A percentile compares a stretch with the other conserved stretches of the same genome.
phyloP scores from a whole-genome alignment of 2,113 vertebrate genomes.

The Dipodomys merriami region DNA sequence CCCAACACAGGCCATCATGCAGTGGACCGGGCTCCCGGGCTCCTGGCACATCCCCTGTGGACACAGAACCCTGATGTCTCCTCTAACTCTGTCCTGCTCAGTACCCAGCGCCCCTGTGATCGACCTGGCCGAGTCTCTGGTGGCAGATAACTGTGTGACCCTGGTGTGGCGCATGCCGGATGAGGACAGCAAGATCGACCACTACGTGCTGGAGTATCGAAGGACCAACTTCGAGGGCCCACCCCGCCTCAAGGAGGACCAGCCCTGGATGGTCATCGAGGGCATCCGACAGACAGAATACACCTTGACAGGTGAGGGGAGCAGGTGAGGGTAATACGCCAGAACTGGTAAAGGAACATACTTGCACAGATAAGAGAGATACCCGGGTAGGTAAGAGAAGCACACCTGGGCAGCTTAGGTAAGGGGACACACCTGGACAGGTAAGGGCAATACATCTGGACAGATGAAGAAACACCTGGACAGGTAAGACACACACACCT shows the following conservation, averaged over 20 bases:
- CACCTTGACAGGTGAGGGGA: constrained; percentile 89
- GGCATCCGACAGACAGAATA: constrained; percentile 91
- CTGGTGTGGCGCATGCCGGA: constrained; percentile 92
- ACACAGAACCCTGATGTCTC: too few species aligned
- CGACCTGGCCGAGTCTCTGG: constrained; percentile 91
- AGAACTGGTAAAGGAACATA: too few species aligned
- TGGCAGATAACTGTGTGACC: constrained; percentile 94
- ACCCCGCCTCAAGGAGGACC: constrained; percentile 93
- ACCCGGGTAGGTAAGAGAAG: too few species aligned
- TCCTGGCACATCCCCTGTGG: too few species aligned
- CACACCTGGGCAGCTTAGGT: too few species aligned
- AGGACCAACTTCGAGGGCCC: constrained; percentile 95
- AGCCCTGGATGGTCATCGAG: constrained; percentile 98
- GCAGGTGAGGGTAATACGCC: background rate
- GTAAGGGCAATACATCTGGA: too few species aligned
- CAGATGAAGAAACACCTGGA: background rate
- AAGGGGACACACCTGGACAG: background rate
- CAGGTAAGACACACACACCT: background rate
- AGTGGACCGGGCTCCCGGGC: too few species aligned
- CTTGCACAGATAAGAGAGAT: too few species aligned
- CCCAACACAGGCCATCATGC: background rate
- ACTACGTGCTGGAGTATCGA: constrained; percentile 94
- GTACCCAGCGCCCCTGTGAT: constrained; percentile 96
- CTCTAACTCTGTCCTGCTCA: constrained; percentile 43
- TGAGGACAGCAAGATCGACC: constrained; percentile 94